Conservation (phyloP, 2,113 vertebrate genomes). For the Ornithorhynchus anatinus region DNA sequence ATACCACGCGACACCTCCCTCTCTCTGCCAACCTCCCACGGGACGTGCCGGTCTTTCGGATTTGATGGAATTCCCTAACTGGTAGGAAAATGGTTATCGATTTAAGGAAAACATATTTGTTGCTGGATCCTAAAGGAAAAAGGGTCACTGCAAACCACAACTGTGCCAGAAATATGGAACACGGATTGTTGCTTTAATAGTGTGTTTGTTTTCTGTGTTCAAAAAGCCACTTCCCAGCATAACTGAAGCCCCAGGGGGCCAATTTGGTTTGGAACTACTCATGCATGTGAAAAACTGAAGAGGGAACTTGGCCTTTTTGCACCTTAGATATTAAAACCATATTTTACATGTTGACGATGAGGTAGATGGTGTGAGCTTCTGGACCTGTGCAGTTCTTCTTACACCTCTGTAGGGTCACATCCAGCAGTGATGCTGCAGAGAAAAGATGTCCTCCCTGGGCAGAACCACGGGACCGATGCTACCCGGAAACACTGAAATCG, state of each 20-base stretch:
- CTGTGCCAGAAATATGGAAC: conserved; percentile 63
- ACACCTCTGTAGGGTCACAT: conserved; percentile 55
- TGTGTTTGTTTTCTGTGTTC: conserved; percentile 54
- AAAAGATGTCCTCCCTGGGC: conserved; percentile 1
- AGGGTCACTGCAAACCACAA: conserved; percentile 54
- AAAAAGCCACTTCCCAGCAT: conserved; percentile 51
- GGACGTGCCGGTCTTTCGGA: background rate
- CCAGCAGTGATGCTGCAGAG: conserved; percentile 20
- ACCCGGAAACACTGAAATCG: conserved; percentile 24
- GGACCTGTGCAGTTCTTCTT: conserved; percentile 49
- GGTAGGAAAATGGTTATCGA: conserved; percentile 44
- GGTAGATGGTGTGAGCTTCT: conserved; percentile 13
- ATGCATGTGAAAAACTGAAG: conserved; percentile 45
- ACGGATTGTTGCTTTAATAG: conserved; percentile 59
- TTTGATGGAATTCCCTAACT: background rate
- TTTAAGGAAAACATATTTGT: conserved; percentile 27
- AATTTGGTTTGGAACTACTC: conserved; percentile 48
- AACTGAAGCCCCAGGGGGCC: conserved; percentile 50
- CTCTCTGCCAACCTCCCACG: background rate
- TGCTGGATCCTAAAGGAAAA: conserved; percentile 28
- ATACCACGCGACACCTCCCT: background rate
- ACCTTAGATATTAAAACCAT: conserved; percentile 59
- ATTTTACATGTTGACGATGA: conserved; percentile 48
- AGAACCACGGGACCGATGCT: conserved; percentile 28
- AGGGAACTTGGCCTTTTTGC: conserved; percentile 33